Base-by-base conservation (phyloP, 30 jellyfish, hydroid and myxozoan genomes). In the Turritopsis dohrnii region DNA sequence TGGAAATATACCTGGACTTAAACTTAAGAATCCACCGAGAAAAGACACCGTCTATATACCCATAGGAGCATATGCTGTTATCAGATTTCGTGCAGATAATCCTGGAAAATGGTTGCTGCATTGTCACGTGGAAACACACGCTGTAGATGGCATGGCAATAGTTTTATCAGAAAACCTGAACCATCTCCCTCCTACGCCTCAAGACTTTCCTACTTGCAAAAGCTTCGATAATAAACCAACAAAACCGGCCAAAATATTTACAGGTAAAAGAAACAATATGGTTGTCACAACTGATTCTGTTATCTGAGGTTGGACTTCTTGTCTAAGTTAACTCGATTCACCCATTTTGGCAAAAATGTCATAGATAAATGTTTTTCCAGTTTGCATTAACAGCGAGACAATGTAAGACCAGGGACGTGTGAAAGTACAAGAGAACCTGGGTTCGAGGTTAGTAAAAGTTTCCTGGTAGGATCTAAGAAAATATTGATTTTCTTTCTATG, bases 71-170 rank as follows among this genome's bases (percentile, higher is more conserved):
- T 82, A 65, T 71, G 89, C 89, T 16, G 89, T 82, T 21, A 71
- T 82, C 25, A 18, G 89, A 82, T 1, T 82, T 29, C 52, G 87
- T 16, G 21, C 89, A 0, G 74, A 82, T 72, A 82, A 82, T 29
- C 89, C 89, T 18, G 89, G 89, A 66, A 66, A 71, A 82, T 82
- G 89, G 89, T 66, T 82, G 19, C 24, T 82, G 74, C 89, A 82
- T 65, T 82, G 89, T 82, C 89, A 82, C 65, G 7, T 65, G 21
- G 89, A 82, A 24, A 65, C 30, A 52, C 89, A 82, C 29, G 87
- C 89, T 21, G 29, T 82, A 79, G 71, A 66, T 24, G 87, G 87
- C 1, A 82, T 82, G 89, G 86, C 86, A 29, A 82, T 82, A 79
- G 86, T 82, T 0, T 13, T 82, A 21, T 65, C 71, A 20, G 89